Evolutionary conservation across 2,113 vertebrate species (phyloP).

Genomic region (Camelus bactrianus): DNA sequence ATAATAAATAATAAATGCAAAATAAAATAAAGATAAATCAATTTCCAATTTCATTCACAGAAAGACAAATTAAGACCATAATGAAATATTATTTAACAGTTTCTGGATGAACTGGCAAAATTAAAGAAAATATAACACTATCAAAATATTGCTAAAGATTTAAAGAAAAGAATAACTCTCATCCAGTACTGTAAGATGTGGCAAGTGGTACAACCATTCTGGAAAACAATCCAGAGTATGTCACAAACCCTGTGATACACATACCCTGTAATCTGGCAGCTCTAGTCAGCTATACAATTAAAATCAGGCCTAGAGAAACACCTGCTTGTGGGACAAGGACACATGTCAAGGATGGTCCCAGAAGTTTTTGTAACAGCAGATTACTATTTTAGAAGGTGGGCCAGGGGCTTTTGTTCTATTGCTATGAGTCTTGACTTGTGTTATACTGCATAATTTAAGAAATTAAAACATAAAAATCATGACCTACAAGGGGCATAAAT

Average conservation of each 20-base stretch:
- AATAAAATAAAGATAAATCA: background rate
- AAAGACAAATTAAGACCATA: background rate
- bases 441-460: constrained; percentile 38
- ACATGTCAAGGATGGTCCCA: background rate
- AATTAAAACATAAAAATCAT: background rate
- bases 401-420: background rate
- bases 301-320: background rate
- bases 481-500: background rate
- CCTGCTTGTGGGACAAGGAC: background rate
- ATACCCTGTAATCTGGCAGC: background rate
- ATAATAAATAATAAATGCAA: background rate
- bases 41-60: background rate
- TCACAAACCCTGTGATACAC: background rate
- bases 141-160: background rate
- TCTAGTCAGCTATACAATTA: background rate
- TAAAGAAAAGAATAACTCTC: background rate
- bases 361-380: background rate
- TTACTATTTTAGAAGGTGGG: background rate
- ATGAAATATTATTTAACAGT: background rate
- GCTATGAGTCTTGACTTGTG: background rate
- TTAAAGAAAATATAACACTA: background rate
- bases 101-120: background rate
- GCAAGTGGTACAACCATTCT: background rate
- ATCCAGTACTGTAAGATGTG: background rate
- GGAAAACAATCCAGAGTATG: background rate